A percentile compares a stretch with the other conserved stretches of the same genome.
These are phyloP conservation scores for Rapana venosa DNA, from an alignment of 2,888 invertebrate species.

Conservation along the genomic window DNA sequence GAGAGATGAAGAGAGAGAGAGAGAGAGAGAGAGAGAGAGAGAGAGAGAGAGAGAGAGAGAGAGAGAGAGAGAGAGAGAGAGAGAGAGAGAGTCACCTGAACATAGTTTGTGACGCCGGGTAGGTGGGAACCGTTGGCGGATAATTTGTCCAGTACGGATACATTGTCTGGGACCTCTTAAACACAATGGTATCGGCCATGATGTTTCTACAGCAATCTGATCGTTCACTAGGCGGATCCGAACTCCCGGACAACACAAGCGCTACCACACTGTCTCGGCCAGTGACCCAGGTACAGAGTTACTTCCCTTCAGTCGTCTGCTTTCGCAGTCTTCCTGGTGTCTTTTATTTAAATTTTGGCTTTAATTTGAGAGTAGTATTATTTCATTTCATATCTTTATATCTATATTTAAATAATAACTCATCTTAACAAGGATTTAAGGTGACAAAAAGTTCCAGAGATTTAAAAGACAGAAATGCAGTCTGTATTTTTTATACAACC, in stretches of 20 bases:
- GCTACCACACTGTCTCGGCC: not conserved
- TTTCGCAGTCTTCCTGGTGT: not conserved
- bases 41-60: slow-evolving; percentile 5
- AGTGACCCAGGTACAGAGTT: not conserved
- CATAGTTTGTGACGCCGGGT: slow-evolving; percentile 75
- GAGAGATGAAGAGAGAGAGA: not conserved
- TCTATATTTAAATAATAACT: no score
- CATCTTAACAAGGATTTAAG: no score
- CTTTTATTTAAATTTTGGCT: not conserved
- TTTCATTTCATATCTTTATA: not conserved
- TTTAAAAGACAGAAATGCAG: not conserved
- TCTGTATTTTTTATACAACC: slow-evolving; percentile 17
- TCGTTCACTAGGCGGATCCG: not conserved
- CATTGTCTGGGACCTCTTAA: slow-evolving; percentile 66
- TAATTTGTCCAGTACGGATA: slow-evolving; percentile 74
- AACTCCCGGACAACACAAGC: not conserved
- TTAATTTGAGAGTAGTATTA: not conserved
- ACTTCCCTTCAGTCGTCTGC: slow-evolving; percentile 34
- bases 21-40: slow-evolving; percentile 4
- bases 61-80: slow-evolving; percentile 24
- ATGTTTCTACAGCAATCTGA: not conserved
- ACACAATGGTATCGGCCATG: slow-evolving; percentile 69
- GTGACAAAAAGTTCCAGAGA: no score
- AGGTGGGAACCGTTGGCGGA: slow-evolving; percentile 75
- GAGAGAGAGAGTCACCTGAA: slow-evolving; percentile 68